Percentiles rank a stretch among this genome's conserved stretches.
phyloP scores from a whole-genome alignment of 2,888 invertebrate genomes.

The Oscheius myriophilus region DNA sequence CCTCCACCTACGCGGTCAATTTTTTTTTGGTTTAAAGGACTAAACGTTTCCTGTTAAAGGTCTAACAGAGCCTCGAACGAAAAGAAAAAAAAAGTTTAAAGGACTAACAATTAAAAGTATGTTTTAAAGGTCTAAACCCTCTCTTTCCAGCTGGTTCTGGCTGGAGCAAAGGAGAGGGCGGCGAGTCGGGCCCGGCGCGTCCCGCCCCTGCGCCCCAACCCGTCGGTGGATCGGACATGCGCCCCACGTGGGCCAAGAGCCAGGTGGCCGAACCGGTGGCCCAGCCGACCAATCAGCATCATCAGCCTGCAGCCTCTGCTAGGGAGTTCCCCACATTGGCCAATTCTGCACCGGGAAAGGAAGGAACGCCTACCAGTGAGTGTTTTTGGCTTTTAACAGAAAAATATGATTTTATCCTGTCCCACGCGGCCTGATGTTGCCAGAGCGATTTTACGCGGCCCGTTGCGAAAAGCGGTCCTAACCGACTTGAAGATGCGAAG shows the following conservation, averaged over 20 bases:
- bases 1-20: no score
- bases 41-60: no score
- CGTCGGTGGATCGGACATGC: slow-evolving; percentile 41
- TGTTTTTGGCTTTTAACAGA: background rate
- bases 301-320: slow-evolving; percentile 29
- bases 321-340: slow-evolving; percentile 91
- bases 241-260: slow-evolving; percentile 59
- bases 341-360: slow-evolving; percentile 33
- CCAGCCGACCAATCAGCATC: slow-evolving; percentile 31
- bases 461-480: no score
- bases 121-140: background rate
- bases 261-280: slow-evolving; percentile 26
- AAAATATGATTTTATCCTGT: no score
- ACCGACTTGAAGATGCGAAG: no score
- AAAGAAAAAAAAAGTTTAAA: no score
- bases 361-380: slow-evolving; percentile 17
- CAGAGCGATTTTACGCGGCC: no score
- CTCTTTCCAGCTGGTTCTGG: slow-evolving; percentile 75
- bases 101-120: no score
- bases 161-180: slow-evolving; percentile 77
- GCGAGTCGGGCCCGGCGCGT: slow-evolving; percentile 49
- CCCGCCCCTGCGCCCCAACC: slow-evolving; percentile 42
- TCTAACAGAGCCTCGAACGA: no score
- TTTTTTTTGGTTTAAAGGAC: no score
- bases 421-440: no score